phyloP scores from a whole-genome alignment of 2,797 vertebrate species.

The Otolemur crassicaudatus region DNA sequence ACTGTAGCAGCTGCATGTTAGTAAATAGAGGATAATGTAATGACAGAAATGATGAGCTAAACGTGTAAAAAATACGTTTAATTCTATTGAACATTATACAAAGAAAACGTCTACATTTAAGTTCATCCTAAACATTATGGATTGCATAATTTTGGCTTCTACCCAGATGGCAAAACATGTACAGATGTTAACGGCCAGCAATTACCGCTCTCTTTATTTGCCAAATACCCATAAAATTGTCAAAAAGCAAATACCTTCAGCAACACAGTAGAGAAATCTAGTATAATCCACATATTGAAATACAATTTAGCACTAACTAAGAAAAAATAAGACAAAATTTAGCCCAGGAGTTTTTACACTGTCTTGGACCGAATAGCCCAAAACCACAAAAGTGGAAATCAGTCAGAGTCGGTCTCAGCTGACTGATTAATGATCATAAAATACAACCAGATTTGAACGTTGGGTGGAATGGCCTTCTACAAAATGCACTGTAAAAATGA shows the following conservation, averaged over 20 bases:
- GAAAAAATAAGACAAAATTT: background rate
- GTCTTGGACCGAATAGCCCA: background rate
- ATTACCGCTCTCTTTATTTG: conserved; percentile 35
- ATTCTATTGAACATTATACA: conserved; percentile 1
- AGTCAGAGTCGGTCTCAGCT: background rate
- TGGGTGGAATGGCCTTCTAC: background rate
- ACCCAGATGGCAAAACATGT: background rate
- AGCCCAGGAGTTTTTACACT: background rate
- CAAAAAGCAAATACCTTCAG: background rate
- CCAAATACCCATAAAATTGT: conserved; percentile 26
- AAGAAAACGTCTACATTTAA: background rate
- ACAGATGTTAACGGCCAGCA: background rate
- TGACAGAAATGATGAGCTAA: conserved; percentile 28
- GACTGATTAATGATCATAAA: background rate
- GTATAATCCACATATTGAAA: background rate
- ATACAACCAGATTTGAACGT: background rate
- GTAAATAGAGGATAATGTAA: conserved; percentile 34
- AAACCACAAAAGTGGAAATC: background rate
- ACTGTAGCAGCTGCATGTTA: background rate
- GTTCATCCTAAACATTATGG: conserved; percentile 14
- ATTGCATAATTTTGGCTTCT: conserved; percentile 32
- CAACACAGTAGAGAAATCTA: background rate
- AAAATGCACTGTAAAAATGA: background rate
- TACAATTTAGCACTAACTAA: background rate
- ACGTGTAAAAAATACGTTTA: background rate